These are phyloP conservation scores for Pitta sordida DNA, from an alignment of 2,113 vertebrate species.

Conservation along the genomic window DNA sequence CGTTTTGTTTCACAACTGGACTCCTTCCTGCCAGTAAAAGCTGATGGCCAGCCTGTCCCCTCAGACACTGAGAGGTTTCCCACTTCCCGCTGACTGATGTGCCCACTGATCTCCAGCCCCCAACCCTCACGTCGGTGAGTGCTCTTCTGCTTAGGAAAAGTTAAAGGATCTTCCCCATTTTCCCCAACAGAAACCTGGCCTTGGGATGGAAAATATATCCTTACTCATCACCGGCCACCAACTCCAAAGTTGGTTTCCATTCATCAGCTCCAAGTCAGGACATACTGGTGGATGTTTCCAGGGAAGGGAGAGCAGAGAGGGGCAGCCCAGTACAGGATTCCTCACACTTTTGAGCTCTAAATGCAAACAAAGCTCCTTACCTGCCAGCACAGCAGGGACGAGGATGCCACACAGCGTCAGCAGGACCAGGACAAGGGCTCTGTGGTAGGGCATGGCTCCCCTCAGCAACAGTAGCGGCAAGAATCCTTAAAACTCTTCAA, in stretches of 20 bases:
- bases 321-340: background rate
- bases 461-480: background rate
- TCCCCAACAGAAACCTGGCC: background rate
- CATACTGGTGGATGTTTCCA: background rate
- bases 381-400: conserved; percentile 69
- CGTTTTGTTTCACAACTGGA: rapidly evolving
- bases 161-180: background rate
- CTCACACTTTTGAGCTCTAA: background rate
- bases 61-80: background rate
- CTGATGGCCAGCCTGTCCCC: background rate
- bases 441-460: conserved; percentile 55
- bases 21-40: background rate
- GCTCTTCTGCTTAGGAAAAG: background rate
- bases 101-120: background rate
- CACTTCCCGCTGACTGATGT: background rate
- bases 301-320: background rate
- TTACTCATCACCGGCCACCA: background rate
- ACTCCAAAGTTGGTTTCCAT: background rate
- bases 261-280: background rate
- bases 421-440: conserved; percentile 51
- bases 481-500: conserved; percentile 12
- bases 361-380: conserved; percentile 53
- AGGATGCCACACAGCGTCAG: conserved; percentile 41
- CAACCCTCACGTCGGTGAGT: rapidly evolving
- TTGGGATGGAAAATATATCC: background rate